Conservation (phyloP, 2,113 vertebrate species). For the Meriones unguiculatus region DNA sequence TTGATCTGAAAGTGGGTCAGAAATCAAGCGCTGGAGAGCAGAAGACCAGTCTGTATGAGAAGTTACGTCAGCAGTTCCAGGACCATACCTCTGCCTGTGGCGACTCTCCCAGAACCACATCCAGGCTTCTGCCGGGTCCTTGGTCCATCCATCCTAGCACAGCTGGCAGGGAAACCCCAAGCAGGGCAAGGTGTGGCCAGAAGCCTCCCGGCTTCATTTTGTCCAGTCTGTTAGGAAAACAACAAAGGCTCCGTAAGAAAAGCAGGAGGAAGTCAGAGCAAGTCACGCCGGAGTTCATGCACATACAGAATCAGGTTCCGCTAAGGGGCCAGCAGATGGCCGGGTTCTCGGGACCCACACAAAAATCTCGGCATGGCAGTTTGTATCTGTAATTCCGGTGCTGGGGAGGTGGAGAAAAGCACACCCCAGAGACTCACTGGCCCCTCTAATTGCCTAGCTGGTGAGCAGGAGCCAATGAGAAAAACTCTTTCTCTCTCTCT, state of each 20-base stretch:
- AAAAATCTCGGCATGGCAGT: background rate
- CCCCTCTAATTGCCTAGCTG: background rate
- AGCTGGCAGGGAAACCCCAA: constrained; percentile 86
- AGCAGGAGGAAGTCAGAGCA: background rate
- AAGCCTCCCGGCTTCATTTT: constrained; percentile 90
- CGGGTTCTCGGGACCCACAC: background rate
- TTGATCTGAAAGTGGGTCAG: background rate
- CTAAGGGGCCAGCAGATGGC: background rate
- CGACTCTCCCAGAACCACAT: constrained; percentile 66
- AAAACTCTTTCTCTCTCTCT: background rate
- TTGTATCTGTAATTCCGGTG: background rate
- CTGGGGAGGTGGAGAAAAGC: too few relatives aligned
- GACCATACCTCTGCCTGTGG: constrained; percentile 88
- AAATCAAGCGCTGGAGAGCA: background rate
- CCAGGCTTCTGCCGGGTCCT: constrained; percentile 80
- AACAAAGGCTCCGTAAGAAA: constrained; percentile 54
- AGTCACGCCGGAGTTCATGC: background rate
- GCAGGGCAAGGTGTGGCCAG: constrained; percentile 89
- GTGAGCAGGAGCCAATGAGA: background rate
- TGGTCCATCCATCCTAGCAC: constrained; percentile 87
- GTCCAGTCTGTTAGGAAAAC: constrained; percentile 85
- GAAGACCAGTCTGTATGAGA: background rate
- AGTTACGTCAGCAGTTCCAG: background rate
- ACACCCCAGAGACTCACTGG: background rate
- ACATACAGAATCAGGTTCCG: background rate